Evolutionary conservation across 23 tunicate species (phyloP), one percentile per base, ranked within the genome.

Genomic region (Aplidium turbinatum): DNA sequence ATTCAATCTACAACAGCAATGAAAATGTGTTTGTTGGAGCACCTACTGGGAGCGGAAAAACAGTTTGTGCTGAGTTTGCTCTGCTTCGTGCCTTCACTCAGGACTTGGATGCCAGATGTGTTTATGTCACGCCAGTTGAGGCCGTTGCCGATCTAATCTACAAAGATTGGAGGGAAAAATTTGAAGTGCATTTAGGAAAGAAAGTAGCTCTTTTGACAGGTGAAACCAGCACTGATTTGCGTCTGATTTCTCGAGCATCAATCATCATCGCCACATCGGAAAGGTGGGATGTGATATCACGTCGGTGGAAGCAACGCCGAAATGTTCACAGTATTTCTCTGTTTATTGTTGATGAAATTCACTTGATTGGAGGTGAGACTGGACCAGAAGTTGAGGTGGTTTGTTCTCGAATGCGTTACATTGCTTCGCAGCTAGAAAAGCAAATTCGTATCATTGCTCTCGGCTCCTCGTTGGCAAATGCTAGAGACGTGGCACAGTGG

Each of bases 331-430:
- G 63, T 45, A 88, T 94, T 9, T 81, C 93, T 4, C 78, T 94
- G 18, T 94, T 94, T 65, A 82, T 94, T 48, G 79, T 94, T 2
- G 99, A 94, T 58, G 99, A 94, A 42, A 94, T 94, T 56, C 99
- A 94, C 73, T 57, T 94, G 63, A 66, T 94, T 28, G 99, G 99
- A 36, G 95, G 95, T 7, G 99, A 94, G 65, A 79, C 62, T 65
- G 99, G 99, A 36, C 99, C 99, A 20, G 99, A 87, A 29, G 54
- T 94, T n/a, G 99, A 94, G 39, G 81, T 94, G 24, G 94, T 94
- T 35, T 94, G 99, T 75, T 94, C 99, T 0, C 73, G 99, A 25
- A 94, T 94, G 95, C 84, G 99, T 11, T 94, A 86, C 79, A 73
- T 94, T 35, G 93, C 99, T 6, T 77, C 90, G 20, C 95, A 94